A percentile compares a stretch with the other conserved stretches of the same genome.
phyloP scores from a whole-genome alignment of 1,140 invertebrate species.

The Centruroides vittatus region DNA sequence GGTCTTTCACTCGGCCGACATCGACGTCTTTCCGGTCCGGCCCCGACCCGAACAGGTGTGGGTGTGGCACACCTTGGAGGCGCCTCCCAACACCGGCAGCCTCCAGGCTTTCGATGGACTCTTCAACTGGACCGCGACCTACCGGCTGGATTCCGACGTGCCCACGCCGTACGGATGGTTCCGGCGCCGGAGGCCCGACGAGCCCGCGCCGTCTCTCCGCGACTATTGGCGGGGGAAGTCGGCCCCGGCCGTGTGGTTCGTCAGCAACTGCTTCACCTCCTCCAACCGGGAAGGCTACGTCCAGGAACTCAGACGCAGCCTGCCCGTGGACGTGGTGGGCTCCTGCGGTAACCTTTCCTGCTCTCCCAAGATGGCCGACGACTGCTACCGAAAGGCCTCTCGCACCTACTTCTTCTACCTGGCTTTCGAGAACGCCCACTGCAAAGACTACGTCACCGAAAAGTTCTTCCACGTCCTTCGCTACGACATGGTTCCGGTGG shows the following conservation, averaged over 20 bases:
- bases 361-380: conserved; percentile 10
- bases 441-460: conserved; percentile 31
- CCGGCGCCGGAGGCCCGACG: not conserved
- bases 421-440: conserved; percentile 29
- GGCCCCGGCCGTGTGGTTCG: conserved; percentile 32
- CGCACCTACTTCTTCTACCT: conserved; percentile 26
- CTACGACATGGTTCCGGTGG: conserved; percentile 25
- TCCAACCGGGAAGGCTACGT: conserved; percentile 27
- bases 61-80: conserved; percentile 45
- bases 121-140: conserved; percentile 36
- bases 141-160: conserved; percentile 27
- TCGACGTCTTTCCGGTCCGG: conserved; percentile 22
- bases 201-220: not conserved
- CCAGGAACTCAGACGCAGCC: conserved; percentile 25
- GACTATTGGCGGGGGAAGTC: conserved; percentile 20
- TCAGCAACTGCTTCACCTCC: conserved; percentile 30
- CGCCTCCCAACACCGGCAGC: conserved; percentile 24
- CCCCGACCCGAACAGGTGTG: conserved; percentile 36
- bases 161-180: not conserved
- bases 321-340: conserved; percentile 38
- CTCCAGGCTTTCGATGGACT: not conserved
- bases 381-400: conserved; percentile 11
- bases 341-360: conserved; percentile 28
- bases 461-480: conserved; percentile 25
- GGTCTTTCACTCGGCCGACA: conserved; percentile 15